Evolutionary conservation across 2,113 vertebrate genomes (phyloP).

Genomic region (Leptodactylus fuscus): DNA sequence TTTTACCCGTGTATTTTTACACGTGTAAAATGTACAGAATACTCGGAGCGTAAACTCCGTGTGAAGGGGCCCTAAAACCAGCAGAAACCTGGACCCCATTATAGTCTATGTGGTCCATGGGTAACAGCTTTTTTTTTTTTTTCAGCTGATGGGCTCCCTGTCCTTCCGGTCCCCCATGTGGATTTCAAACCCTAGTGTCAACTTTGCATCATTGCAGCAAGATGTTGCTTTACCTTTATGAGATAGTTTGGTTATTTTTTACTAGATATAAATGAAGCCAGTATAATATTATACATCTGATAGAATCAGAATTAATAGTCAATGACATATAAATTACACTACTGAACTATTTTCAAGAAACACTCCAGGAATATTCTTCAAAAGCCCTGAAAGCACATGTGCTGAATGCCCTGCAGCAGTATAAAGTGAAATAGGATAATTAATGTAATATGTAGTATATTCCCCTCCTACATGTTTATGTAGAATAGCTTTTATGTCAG

Average conservation of each 20-base stretch:
- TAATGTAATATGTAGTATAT: neutral
- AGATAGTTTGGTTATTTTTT: neutral
- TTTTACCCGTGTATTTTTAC: no score
- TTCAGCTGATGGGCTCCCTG: no score
- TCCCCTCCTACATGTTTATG: slow-evolving; percentile 9
- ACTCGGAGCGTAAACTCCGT: no score
- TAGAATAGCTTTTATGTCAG: slow-evolving; percentile 20
- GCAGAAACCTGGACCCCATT: no score
- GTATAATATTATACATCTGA: neutral
- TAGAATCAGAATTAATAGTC: neutral
- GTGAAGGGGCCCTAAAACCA: no score
- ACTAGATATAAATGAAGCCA: neutral
- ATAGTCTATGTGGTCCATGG: no score
- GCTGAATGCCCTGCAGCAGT: neutral
- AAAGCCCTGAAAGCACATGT: slow-evolving; percentile 8
- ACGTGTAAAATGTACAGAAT: no score
- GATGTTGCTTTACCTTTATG: no score
- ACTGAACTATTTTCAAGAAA: neutral
- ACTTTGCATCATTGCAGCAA: no score
- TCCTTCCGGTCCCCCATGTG: no score
- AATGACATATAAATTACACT: neutral
- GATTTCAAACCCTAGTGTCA: no score
- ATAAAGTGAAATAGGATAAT: slow-evolving; percentile 8
- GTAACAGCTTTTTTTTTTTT: no score
- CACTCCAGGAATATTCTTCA: neutral